Evolutionary conservation across 2,797 vertebrate genomes (phyloP), one percentile per base, ranked within the genome.

Genomic region (Halcyon chelicuti): DNA sequence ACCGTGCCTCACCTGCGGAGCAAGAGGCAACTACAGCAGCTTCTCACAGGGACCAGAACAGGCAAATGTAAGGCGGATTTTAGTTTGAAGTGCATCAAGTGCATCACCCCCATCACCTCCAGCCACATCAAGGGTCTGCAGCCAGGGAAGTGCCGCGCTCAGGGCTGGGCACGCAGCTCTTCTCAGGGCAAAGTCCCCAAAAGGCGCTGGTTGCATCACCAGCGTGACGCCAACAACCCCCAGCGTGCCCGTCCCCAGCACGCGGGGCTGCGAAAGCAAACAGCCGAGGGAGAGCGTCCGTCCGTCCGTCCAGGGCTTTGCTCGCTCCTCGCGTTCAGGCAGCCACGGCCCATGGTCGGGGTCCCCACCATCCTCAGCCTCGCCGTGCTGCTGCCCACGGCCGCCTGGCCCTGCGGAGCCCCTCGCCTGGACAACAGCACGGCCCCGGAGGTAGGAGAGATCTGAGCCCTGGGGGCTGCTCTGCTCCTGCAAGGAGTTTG

Each of bases 271-370:
- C 29, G 5, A 25, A 70, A 51, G 40, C 37, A 63, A 39, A 5
- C 4, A 1, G 62, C 25, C 2, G 0, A 31, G n/a, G 7, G 2
- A 46, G 26, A 6, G 2, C 0, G 3, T 6, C 76, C 1, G 4
- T 54, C 73, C 0, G 7, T 57, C 52, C 3, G 39, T 7, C 58
- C 40, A 0, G 23, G 9, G 3, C 39, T 33, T 12, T 1, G 4
- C 47, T 44, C 13, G 0, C 44, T 22, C 58, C 23, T 17, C 2
- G 7, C 7, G 6, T 8, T 5, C 1, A 0, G 12, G 31, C 62
- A 18, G 49, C 85, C 87, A 65, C 63, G 75, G 75, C 12, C 33
- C 57, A 17, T 23, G 44, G 63, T 22, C 31, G n/a, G 15, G 31
- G 22, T 25, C 61, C 2, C 21, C 1, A 0, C 42, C 3, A 0